Percentiles rank a stretch among this genome's conserved stretches.
Evolutionary conservation across 2,888 invertebrate species (phyloP).

Genomic region (Cerastoderma edule): DNA sequence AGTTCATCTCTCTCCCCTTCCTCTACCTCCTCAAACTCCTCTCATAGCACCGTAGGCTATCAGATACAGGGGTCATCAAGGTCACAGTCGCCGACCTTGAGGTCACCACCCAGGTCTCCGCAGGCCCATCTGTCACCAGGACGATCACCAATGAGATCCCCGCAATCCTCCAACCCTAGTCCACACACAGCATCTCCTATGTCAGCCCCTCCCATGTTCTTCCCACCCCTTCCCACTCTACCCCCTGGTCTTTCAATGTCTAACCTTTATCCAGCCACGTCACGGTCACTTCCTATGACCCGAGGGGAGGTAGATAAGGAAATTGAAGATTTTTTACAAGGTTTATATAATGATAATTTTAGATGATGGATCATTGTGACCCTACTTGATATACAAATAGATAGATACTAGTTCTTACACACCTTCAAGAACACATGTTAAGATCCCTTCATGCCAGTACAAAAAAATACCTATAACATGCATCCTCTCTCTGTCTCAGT

Average conservation of each 20-base stretch:
- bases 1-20: conserved; percentile 57
- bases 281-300: conserved; percentile 23
- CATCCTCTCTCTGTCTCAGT: no score
- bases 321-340: conserved; percentile 76
- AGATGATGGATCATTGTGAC: no score
- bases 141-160: conserved; percentile 49
- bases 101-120: conserved; percentile 53
- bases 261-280: conserved; percentile 22
- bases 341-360: conserved; percentile 55
- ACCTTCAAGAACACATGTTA: no score
- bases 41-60: conserved; percentile 54
- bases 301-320: conserved; percentile 67
- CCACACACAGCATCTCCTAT: conserved; percentile 52
- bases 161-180: conserved; percentile 39
- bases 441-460: no score
- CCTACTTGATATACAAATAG: no score
- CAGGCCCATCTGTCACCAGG: conserved; percentile 50
- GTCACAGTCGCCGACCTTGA: conserved; percentile 39
- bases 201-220: conserved; percentile 35
- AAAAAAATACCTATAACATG: no score
- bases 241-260: conserved; percentile 49
- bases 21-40: conserved; percentile 58
- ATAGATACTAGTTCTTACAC: no score
- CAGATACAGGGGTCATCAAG: conserved; percentile 49
- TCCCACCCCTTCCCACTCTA: conserved; percentile 48